Base-by-base conservation (phyloP, 2,888 invertebrate species). In the Stegana nigrithorax region DNA sequence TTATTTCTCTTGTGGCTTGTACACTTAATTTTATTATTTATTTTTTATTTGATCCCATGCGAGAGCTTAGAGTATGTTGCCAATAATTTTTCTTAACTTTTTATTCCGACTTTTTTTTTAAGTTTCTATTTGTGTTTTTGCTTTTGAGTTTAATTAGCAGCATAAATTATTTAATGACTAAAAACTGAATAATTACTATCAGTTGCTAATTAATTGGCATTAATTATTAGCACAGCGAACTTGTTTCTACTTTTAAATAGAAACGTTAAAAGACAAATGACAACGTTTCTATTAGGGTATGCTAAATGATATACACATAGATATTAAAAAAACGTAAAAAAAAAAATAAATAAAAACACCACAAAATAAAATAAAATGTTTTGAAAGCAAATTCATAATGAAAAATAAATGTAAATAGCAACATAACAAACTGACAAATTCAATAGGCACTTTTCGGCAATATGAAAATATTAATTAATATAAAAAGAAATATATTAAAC, bases 161-260 rank as follows among this genome's bases (percentile, higher is more conserved):
- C 53, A 55, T 55, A 55, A 55, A 55, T 19, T 32, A 19, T 27
- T 53, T 19, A 53, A 32, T 29, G 19, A 29, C 32, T 55, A 6
- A 21, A 32, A 55, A 32, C 36, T 55, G 21, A 55, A 55, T 55
- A 55, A 17, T 53, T 53, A 6, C 14, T 12, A 26, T 12, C 21
- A 21, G 32, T 7, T 10, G 23, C 12, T 21, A 32, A 55, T 55
- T 55, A 55, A 32, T 55, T 55, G 26, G 23, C 36, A 10, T 55
- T 55, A 12, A 55, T 36, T 55, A 2, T 55, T 55, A 7, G 17
- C 27, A 51, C 51, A 14, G 14, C 14, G n/a, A 27, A 26, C 17
- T 51, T 14, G 14, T 51, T 51, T 14, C 10, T n/a, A 10, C 2
- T 50, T 50, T n/a, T 3, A 50, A 50, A 5, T 32, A 2, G n/a